Evolutionary conservation across 2,113 vertebrate genomes (phyloP).

Genomic region (Sander lucioperca): DNA sequence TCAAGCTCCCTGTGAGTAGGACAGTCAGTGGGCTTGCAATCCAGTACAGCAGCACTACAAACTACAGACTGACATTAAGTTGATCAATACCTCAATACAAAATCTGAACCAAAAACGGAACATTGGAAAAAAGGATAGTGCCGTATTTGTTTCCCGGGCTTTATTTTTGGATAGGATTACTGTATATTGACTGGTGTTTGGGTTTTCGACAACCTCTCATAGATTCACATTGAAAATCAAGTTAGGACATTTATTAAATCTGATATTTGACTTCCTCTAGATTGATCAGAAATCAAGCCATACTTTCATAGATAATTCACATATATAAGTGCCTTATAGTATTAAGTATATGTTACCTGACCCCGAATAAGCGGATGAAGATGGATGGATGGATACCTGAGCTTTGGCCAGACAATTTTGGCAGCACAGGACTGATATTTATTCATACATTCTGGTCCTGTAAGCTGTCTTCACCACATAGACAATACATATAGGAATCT

Average conservation of each 20-base stretch:
- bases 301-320: not conserved
- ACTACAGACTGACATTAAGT: not conserved
- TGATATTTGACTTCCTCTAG: not conserved
- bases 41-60: not conserved
- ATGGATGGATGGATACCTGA: too few relatives aligned
- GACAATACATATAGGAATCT: not conserved
- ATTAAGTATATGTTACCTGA: too few relatives aligned
- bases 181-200: not conserved
- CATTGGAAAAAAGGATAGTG: too few relatives aligned
- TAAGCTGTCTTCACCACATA: not conserved
- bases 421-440: not conserved
- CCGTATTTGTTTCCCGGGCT: not conserved
- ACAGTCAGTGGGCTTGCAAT: not conserved
- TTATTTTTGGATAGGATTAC: not conserved
- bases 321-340: not conserved
- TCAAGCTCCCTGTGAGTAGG: conserved; percentile 88
- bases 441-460: not conserved
- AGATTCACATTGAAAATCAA: not conserved
- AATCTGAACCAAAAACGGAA: not conserved
- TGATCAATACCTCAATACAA: not conserved
- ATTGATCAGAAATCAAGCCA: not conserved
- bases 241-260: too few relatives aligned
- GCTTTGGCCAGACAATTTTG: not conserved
- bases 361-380: too few relatives aligned
- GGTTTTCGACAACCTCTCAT: not conserved